phyloP scores from a whole-genome alignment of 2,113 vertebrate genomes.

The Ageneiosus marmoratus region DNA sequence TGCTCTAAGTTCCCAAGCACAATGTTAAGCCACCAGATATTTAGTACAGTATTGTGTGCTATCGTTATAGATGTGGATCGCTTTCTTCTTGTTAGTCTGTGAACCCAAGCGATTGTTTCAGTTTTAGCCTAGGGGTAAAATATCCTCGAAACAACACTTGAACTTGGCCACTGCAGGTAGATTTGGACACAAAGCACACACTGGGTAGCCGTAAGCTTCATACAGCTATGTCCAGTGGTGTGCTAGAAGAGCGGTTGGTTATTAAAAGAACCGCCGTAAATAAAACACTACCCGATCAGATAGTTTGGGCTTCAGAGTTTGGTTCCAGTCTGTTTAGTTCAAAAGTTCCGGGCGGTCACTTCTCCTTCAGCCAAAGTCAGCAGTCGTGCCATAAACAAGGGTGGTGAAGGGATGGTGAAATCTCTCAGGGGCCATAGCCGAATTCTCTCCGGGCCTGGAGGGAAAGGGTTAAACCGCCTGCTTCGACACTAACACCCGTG shows the following conservation, averaged over 20 bases:
- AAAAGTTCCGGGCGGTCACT: constrained; percentile 47
- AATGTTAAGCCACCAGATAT: background rate
- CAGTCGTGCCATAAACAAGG: constrained; percentile 26
- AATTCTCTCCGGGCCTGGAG: background rate
- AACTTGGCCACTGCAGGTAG: constrained; percentile 1
- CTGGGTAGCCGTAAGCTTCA: background rate
- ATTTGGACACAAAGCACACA: constrained; percentile 3
- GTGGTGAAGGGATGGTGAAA: constrained; percentile 20
- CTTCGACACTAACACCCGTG: constrained; percentile 60
- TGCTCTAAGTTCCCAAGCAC: background rate
- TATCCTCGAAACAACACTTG: background rate
- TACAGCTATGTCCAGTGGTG: too few species aligned
- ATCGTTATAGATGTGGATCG: background rate
- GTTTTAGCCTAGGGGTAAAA: background rate
- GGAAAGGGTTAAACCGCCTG: constrained; percentile 63
- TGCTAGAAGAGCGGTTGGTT: too few species aligned
- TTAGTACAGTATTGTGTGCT: background rate
- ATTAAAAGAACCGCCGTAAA: too few species aligned
- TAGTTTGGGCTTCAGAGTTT: background rate
- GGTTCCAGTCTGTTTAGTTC: constrained; percentile 15
- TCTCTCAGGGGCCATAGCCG: too few species aligned
- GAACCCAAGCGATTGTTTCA: background rate
- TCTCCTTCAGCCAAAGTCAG: constrained; percentile 10
- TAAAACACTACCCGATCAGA: background rate
- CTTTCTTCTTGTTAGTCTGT: background rate